Base-by-base conservation (phyloP, 2,113 vertebrate genomes). In the Alouatta palliata region DNA sequence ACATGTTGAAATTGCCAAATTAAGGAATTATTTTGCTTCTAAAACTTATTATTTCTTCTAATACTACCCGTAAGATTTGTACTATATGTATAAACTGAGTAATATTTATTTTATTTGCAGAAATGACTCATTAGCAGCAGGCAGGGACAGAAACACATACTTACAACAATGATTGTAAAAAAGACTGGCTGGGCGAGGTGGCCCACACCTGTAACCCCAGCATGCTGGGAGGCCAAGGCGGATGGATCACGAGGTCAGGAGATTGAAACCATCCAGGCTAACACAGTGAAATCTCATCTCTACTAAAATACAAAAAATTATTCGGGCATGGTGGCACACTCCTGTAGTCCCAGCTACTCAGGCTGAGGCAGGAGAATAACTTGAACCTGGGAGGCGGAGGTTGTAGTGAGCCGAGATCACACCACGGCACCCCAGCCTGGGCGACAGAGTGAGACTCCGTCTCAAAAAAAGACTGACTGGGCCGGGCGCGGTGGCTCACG, bases 31-130 rank as follows among this genome's bases (percentile, higher is more conserved):
- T 49, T 94, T 94, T 79, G n/a, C 66, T 76, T 73, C 1, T 7
- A 19, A 94, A 84, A 87, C 64, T 80, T 93, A 27, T 81, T 95
- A 66, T 75, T 84, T 95, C 52, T 68, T 76, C 9, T 73, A 92
- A 94, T 45, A 56, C 23, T 3, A 56, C 54, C 76, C 1, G 17
- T 37, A 61, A 81, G 47, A 84, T 87, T 84, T 92, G 12, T 68
- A 43, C 11, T 76, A 3, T 37, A 40, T 61, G 1, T 92, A 32
- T 73, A 80, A 96, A 52, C 40, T 35, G 30, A 86, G 30, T 87
- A 79, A 71, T 83, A 54, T 43, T 92, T 76, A 79, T 89, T 93
- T 90, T 93, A 66, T 96, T 88, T 70, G 25, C 1, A 8, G 58
- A 32, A 68, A 71, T 81, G 83, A 43, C 32, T 95, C n/a, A 75